Base-by-base conservation (phyloP, 1,140 invertebrate species). In the Dryas iulia region DNA sequence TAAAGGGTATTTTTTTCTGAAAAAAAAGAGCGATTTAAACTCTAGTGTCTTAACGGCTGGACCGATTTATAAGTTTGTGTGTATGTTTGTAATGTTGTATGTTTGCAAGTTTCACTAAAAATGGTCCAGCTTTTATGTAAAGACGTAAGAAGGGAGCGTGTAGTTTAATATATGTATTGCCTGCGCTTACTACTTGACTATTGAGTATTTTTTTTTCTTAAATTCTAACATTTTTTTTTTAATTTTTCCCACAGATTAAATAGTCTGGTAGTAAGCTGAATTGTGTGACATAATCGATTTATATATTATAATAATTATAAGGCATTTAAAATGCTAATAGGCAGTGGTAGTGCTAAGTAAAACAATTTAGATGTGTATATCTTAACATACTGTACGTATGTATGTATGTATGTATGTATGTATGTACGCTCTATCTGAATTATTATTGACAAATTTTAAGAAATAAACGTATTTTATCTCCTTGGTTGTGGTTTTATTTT, bases 391-490 rank as follows among this genome's bases (percentile, higher is more conserved):
- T 47, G 39, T 73, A 56, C 61, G 65, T 69, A 61, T 73, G 57
- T 72, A 18, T 47, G 39, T 47, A 47, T 47, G 35, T n/a, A 39
- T 39, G 35, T 39, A 39, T n/a, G 39, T 47, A 47, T 47, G 67
- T 56, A 21, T 52, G 69, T 70, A 64, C 57, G 66, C 35, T 47
- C 54, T 74, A 72, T 78, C 76, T 77, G 78, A 81, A 79, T 81
- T 84, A 87, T 86, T 85, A 86, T 89, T 87, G 87, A 88, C 82
- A 88, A 89, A 87, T 87, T 89, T 84, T 88, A 88, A 88, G 81
- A 89, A 89, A 89, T 89, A 89, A 87, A 89, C 86, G 82, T 89
- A 89, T 89, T 87, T 87, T 89, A 87, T 87, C 86, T 89, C 85
- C 85, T 87, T 84, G 67, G 2, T 59, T 47, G 59, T 82, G 4